These are phyloP conservation scores for Schizotus pectinicornis DNA, from an alignment of 2,888 invertebrate species.

Conservation along the genomic window DNA sequence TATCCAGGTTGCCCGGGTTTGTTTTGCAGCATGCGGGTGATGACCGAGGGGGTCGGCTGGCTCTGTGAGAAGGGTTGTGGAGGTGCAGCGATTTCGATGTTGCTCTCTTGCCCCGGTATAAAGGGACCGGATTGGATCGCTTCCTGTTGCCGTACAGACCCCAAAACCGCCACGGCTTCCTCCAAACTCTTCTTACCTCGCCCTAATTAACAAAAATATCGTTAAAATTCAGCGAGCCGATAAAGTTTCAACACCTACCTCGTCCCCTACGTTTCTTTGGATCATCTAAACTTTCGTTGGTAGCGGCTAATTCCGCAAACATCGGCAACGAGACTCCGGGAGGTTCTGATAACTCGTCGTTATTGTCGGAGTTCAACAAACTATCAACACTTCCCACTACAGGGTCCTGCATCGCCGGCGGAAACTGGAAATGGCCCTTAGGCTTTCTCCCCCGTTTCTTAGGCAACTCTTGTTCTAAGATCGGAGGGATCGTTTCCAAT, in stretches of 20 bases:
- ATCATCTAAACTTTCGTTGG: constrained; percentile 44
- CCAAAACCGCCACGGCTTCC: constrained; percentile 61
- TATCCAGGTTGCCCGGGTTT: constrained; percentile 48
- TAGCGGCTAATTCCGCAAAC: constrained; percentile 46
- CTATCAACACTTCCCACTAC: constrained; percentile 42
- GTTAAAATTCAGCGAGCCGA: neutral
- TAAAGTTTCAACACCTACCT: constrained; percentile 40
- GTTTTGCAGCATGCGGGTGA: constrained; percentile 67
- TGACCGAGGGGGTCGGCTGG: constrained; percentile 64
- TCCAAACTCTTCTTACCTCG: constrained; percentile 56
- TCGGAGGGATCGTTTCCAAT: constrained; percentile 19
- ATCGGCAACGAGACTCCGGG: constrained; percentile 51
- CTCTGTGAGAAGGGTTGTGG: constrained; percentile 62
- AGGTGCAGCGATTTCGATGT: constrained; percentile 58
- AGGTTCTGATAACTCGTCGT: constrained; percentile 53
- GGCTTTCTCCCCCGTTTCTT: constrained; percentile 50
- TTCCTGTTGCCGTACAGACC: constrained; percentile 57
- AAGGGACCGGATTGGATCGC: constrained; percentile 61
- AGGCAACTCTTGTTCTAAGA: constrained; percentile 48
- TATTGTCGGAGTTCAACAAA: constrained; percentile 42
- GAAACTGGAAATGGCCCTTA: constrained; percentile 15
- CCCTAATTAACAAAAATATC: constrained; percentile 25
- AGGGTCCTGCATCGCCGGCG: constrained; percentile 35
- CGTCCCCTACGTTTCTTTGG: constrained; percentile 57
- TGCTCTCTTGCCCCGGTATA: constrained; percentile 40